Conservation (phyloP, 1,140 invertebrate genomes). For the Drosophila novamexicana region DNA sequence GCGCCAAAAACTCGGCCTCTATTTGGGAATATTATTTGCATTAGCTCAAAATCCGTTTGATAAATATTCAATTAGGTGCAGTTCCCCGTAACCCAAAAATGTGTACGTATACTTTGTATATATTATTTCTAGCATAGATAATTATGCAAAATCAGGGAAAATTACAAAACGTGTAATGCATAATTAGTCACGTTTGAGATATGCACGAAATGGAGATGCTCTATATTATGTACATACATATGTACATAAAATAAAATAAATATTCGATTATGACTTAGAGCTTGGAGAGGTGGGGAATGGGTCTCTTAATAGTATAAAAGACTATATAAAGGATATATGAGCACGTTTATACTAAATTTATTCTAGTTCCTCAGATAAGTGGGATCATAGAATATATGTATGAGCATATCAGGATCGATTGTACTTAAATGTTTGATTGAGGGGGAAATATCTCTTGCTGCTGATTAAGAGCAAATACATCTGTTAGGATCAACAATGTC, state of each 20-base stretch:
- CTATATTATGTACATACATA: neutral
- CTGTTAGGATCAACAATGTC: no score
- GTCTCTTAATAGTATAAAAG: no score
- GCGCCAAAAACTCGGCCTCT: slow-evolving; percentile 45
- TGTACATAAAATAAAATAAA: no score
- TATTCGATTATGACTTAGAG: no score
- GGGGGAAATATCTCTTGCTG: neutral
- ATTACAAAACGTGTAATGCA: slow-evolving; percentile 16
- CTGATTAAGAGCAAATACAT: no score
- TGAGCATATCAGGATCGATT: no score
- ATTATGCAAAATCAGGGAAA: slow-evolving; percentile 44
- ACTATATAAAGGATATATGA: no score
- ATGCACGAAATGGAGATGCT: neutral
- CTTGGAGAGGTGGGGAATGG: no score
- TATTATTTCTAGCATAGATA: slow-evolving; percentile 52
- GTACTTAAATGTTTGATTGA: no score
- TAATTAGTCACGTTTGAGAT: neutral
- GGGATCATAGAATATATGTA: no score
- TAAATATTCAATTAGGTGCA: slow-evolving; percentile 76
- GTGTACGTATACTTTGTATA: slow-evolving; percentile 17
- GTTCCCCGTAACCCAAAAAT: slow-evolving; percentile 29
- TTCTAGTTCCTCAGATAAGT: no score
- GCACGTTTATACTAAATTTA: no score
- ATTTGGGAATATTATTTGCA: slow-evolving; percentile 68
- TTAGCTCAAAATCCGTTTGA: slow-evolving; percentile 64